Evolutionary conservation across 2,888 invertebrate species (phyloP).

Genomic region (Dolichopus griseipennis): DNA sequence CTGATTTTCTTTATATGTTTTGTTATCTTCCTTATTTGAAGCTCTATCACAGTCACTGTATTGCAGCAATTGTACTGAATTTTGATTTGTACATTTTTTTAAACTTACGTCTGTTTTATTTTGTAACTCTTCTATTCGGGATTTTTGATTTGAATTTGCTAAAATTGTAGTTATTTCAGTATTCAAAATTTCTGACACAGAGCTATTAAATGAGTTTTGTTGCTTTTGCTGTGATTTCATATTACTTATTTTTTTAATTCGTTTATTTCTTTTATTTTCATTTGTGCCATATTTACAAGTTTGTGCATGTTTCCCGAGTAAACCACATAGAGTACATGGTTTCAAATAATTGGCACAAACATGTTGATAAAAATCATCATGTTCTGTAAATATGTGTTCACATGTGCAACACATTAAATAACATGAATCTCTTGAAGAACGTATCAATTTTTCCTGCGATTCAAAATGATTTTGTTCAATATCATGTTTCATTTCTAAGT

Average conservation of each 20-base stretch:
- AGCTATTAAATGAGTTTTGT: background rate
- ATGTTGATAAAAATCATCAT: constrained; percentile 68
- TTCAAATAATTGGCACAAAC: constrained; percentile 48
- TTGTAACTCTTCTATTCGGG: background rate
- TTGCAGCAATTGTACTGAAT: background rate
- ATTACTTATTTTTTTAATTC: background rate
- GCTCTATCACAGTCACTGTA: background rate
- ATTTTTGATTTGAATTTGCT: background rate
- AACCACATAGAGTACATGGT: constrained; percentile 39
- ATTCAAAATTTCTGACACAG: background rate
- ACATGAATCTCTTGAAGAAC: constrained; percentile 53
- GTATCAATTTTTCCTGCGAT: constrained; percentile 58
- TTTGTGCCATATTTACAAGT: background rate
- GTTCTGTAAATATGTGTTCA: constrained; percentile 66
- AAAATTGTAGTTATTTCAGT: background rate
- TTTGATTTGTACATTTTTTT: background rate
- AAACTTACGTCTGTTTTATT: background rate
- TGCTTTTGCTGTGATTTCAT: constrained; percentile 14
- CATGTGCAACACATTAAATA: constrained; percentile 74
- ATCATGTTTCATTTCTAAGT: constrained; percentile 69
- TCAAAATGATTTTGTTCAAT: constrained; percentile 61
- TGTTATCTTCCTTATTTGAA: background rate
- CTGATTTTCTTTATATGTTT: background rate
- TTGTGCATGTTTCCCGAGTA: constrained; percentile 29
- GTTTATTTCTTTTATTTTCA: background rate